A percentile compares a stretch with the other conserved stretches of the same genome.
These are phyloP conservation scores for Characodon lateralis DNA, from an alignment of 2,797 vertebrate genomes.

Conservation along the genomic window DNA sequence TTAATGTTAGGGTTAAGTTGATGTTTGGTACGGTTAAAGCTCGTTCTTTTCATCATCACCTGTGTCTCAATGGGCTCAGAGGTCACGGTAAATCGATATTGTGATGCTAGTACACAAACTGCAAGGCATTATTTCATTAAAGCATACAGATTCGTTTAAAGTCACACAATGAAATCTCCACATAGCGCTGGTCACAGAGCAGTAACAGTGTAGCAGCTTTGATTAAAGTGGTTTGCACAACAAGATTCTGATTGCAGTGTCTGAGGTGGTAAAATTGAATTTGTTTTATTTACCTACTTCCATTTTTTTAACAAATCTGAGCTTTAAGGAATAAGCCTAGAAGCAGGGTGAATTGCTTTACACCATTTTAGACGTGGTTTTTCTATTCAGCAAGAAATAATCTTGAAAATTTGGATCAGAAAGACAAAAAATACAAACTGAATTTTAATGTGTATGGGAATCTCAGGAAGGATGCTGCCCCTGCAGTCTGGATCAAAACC, in stretches of 20 bases:
- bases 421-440: background rate
- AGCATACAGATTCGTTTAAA: background rate
- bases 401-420: background rate
- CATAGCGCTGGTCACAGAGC: background rate
- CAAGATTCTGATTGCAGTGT: slow-evolving; percentile 15
- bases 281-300: slow-evolving; percentile 12
- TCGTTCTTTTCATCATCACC: background rate
- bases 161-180: background rate
- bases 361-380: background rate
- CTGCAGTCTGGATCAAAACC: background rate
- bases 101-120: background rate
- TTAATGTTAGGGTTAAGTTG: background rate
- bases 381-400: background rate
- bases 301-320: slow-evolving; percentile 9
- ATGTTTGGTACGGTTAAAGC: background rate
- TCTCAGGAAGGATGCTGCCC: background rate
- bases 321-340: background rate
- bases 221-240: slow-evolving; percentile 14
- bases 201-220: background rate
- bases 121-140: background rate
- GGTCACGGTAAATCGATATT: background rate
- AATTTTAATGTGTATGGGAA: background rate
- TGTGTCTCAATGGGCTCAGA: background rate
- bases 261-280: background rate
- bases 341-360: background rate